phyloP scores from a whole-genome alignment of 2,113 vertebrate genomes.

The Picathartes gymnocephalus region DNA sequence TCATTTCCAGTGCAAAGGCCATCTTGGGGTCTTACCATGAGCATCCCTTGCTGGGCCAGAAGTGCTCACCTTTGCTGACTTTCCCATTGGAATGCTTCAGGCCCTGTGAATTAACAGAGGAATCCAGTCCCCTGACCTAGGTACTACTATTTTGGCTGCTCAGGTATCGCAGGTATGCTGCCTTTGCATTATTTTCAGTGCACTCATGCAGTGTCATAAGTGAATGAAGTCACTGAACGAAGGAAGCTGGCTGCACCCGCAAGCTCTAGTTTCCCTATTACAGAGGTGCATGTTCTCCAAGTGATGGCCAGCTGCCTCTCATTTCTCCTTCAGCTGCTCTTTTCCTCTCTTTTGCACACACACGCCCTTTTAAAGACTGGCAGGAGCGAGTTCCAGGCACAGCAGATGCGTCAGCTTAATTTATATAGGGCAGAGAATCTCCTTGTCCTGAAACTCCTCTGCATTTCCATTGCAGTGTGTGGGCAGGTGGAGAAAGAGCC shows the following conservation, averaged over 20 bases:
- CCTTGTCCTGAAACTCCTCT: background rate
- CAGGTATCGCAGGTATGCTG: background rate
- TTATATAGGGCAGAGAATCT: background rate
- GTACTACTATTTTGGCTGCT: background rate
- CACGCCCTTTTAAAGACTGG: background rate
- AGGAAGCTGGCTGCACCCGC: background rate
- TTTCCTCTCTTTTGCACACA: background rate
- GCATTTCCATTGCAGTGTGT: background rate
- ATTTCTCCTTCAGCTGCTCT: constrained; percentile 18
- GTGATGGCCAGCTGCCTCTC: background rate
- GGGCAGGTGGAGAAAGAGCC: background rate
- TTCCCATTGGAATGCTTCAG: background rate
- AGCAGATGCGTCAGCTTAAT: background rate
- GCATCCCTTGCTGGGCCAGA: background rate
- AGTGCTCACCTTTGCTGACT: background rate
- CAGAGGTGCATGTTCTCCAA: background rate
- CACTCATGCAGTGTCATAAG: background rate
- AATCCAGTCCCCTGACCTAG: background rate
- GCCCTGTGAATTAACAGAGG: background rate
- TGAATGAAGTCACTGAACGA: background rate
- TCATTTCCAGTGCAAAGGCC: background rate
- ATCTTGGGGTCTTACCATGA: background rate
- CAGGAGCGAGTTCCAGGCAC: fast-evolving
- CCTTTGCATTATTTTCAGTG: background rate
- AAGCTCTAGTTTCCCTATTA: background rate